Base-by-base conservation (phyloP, 2,113 vertebrate species). In the Mustela lutreola region DNA sequence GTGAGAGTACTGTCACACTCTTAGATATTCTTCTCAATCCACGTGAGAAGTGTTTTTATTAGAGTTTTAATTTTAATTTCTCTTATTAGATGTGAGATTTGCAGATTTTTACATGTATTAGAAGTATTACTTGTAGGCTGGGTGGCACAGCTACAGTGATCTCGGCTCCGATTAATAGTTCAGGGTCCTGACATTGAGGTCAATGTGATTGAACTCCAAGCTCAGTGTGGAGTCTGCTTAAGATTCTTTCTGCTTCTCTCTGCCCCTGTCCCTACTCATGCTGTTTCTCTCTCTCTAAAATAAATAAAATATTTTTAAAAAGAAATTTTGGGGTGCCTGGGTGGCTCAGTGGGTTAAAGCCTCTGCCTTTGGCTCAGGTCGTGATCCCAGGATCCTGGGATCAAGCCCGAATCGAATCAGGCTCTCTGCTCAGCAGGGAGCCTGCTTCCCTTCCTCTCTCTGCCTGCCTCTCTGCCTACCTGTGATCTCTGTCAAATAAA, bases 51-150 rank as follows among this genome's bases (percentile, higher is more conserved):
- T 31, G 22, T 22, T 85, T 28, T 91, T 60, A 85, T 31, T 58
- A 12, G 67, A 70, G 26, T 95, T 91, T 56, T 31, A 84, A 21
- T 63, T 90, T n/a, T 90, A 24, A 79, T 79, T 85, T 85, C 26
- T 50, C 33, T 85, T 45, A 85, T 7, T 60, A 70, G 21, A 91
- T 36, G 5, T 53, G 14, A 60, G 16, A 70, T 16, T 22, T 60
- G 0, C 22, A 78, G 48, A 28, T 56, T 85, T 95, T 70, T 67
- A 19, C 45, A 67, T 48, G 5, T 91, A 6, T 84, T 58, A 83
- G 78, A 89, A 93, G 83, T 76, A 58, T 45, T 63, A 42, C 53
- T 53, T 53, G 31, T 42, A 83, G 31, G 33, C 67, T 36, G 8
- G 33, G 33, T 70, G 33, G 33, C 18, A 36, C 67, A 9, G 33